Evolutionary conservation across 2,113 vertebrate genomes (phyloP).

Genomic region (Mormoops blainvillei): DNA sequence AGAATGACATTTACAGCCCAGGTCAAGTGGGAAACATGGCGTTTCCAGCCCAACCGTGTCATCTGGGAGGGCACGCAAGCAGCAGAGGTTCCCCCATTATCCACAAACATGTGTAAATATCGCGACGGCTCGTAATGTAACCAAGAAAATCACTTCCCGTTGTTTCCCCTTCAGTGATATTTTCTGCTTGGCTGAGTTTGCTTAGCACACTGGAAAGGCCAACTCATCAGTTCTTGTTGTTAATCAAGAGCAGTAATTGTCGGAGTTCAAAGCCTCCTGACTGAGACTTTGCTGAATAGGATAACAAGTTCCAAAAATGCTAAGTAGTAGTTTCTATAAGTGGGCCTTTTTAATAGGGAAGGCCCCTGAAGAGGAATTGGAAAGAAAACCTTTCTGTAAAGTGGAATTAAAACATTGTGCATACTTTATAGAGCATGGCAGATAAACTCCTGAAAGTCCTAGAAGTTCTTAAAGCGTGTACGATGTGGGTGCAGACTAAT

Average conservation of each 20-base stretch:
- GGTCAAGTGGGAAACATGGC: not conserved
- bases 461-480: not conserved
- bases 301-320: conserved; percentile 77
- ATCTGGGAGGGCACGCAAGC: not conserved
- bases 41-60: not conserved
- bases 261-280: conserved; percentile 74
- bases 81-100: conserved; percentile 47
- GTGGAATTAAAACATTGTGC: conserved; percentile 51
- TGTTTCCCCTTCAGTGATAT: conserved; percentile 83
- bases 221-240: conserved; percentile 84
- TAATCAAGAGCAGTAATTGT: conserved; percentile 85
- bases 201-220: conserved; percentile 78
- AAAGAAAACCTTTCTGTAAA: conserved; percentile 20
- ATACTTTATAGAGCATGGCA: conserved; percentile 39
- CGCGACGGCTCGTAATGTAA: conserved; percentile 66
- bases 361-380: conserved; percentile 46
- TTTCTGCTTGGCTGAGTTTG: conserved; percentile 84
- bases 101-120: conserved; percentile 73
- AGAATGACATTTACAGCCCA: not conserved
- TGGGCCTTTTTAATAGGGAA: conserved; percentile 58
- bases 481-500: not conserved
- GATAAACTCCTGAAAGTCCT: not conserved
- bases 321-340: conserved; percentile 69
- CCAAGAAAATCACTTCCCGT: conserved; percentile 82
- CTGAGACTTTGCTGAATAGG: conserved; percentile 79